Evolutionary conservation across 2,113 vertebrate species (phyloP), one percentile per base, ranked within the genome.

Genomic region (Phalacrocorax pelagicus): DNA sequence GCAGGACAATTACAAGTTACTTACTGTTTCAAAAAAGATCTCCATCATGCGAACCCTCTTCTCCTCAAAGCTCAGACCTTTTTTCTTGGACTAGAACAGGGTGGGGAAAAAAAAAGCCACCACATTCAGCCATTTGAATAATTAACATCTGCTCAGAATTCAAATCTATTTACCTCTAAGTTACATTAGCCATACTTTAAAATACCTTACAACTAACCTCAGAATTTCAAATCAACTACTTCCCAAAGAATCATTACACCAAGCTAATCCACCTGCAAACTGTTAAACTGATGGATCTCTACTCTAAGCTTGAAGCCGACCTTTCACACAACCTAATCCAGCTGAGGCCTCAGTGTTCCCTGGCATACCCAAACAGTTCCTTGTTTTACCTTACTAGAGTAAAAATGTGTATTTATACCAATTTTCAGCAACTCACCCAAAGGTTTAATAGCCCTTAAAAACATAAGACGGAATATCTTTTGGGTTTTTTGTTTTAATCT

Each of bases 11-110:
- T 86, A 49, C 57, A 94, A 78, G 85, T 34, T 46, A 98, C 98
- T 98, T 97, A 99, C 99, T 7, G 99, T 98, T 97, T 99, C 99
- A 98, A 99, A 99, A 98, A 99, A 99, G 93, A 99, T 99, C 96
- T 99, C 99, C 99, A 99, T 99, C 99, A 99, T 99, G 16, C 99
- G 99, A 55, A 95, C 96, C 97, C 99, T 99, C 96, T 99, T 99
- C 97, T 99, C 99, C 91, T 99, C 99, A 95, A 98, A 97, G 96
- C 99, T 99, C 61, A 99, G 95, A 59, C 99, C 99, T 96, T 99
- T 99, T 97, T 99, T 99, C 98, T 99, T 99, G 11, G 99, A 99
- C 99, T 99, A 96, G 44, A 96, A 97, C 2, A 81, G 22, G 81
- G 24, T 11, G 51, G 22, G 7, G 7, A 71, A 27, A 85, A 91